A percentile compares a stretch with the other conserved stretches of the same genome.
Conservation (phyloP, 2,888 invertebrate genomes). For the Cinara cedri region DNA sequence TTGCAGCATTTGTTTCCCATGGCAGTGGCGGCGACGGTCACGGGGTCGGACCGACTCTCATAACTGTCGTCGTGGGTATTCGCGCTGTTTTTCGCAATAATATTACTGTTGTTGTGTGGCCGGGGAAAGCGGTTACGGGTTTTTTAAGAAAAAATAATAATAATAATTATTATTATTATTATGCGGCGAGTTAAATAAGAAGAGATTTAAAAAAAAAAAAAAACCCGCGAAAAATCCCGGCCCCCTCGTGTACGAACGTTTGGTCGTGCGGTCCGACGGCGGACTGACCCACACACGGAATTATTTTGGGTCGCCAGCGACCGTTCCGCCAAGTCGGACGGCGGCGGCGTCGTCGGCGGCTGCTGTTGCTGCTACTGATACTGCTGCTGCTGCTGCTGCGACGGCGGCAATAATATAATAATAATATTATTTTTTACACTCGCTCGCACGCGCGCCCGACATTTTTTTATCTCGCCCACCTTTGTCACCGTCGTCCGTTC, state of each 20-base stretch:
- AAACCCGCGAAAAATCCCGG: background rate
- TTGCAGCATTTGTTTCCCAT: constrained; percentile 71
- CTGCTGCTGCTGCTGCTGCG: background rate
- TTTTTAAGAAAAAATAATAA: no score
- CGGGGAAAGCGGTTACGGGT: background rate
- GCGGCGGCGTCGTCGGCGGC: background rate
- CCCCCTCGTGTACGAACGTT: constrained; percentile 37
- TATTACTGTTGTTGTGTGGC: no score
- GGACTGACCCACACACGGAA: constrained; percentile 55
- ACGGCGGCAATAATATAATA: background rate
- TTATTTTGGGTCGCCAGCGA: constrained; percentile 44
- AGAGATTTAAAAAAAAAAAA: no score
- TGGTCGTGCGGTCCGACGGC: constrained; percentile 20
- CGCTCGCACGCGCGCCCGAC: background rate
- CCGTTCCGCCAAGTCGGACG: background rate
- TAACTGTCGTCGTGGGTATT: background rate
- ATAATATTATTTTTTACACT: constrained; percentile 16
- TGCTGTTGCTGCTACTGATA: no score
- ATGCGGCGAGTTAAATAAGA: background rate
- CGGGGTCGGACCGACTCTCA: background rate
- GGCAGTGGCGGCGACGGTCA: background rate
- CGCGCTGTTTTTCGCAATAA: background rate
- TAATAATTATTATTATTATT: no score
- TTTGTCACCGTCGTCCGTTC: background rate
- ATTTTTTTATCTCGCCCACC: background rate